These are phyloP conservation scores for Epirrhoe tristata DNA, from an alignment of 2,888 invertebrate genomes.

Conservation along the genomic window DNA sequence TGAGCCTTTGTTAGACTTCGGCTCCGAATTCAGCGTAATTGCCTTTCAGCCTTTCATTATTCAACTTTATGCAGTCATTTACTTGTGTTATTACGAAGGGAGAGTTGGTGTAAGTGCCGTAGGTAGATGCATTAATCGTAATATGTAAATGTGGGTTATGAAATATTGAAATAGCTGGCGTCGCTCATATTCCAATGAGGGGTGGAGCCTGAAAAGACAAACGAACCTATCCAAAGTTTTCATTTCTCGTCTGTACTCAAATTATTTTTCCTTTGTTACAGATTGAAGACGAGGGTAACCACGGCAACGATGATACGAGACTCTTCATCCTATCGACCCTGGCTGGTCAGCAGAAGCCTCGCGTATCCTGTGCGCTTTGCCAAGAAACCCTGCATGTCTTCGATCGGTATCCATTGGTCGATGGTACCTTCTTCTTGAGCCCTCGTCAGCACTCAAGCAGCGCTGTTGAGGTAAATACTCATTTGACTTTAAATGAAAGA, in stretches of 20 bases:
- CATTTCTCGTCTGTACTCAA: slow-evolving; percentile 2
- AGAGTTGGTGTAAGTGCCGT: slow-evolving; percentile 79
- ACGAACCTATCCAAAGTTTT: slow-evolving; percentile 21
- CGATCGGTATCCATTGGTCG: slow-evolving; percentile 98
- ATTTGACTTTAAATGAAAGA: not conserved
- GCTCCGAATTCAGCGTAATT: slow-evolving; percentile 84
- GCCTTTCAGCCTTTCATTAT: slow-evolving; percentile 85
- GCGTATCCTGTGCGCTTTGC: slow-evolving; percentile 95
- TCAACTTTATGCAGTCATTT: slow-evolving; percentile 85
- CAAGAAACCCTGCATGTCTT: slow-evolving; percentile 96
- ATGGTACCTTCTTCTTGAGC: slow-evolving; percentile 99
- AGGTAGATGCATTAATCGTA: slow-evolving; percentile 84
- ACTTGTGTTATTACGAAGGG: slow-evolving; percentile 83
- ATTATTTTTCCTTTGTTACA: slow-evolving; percentile 80
- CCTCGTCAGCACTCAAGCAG: slow-evolving; percentile 95
- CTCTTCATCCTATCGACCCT: slow-evolving; percentile 97
- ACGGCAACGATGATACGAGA: slow-evolving; percentile 98
- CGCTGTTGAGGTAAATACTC: slow-evolving; percentile 91
- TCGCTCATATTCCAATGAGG: slow-evolving; percentile 63
- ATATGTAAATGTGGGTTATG: slow-evolving; percentile 82
- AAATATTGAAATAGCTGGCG: slow-evolving; percentile 79
- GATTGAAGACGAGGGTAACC: slow-evolving; percentile 99
- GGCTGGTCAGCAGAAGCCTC: slow-evolving; percentile 95
- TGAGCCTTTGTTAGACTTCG: slow-evolving; percentile 83
- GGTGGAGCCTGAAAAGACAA: slow-evolving; percentile 25